A percentile compares a stretch with the other conserved stretches of the same genome.
Evolutionary conservation across 2,888 invertebrate species (phyloP).

Genomic region (Cephus nigrinus): DNA sequence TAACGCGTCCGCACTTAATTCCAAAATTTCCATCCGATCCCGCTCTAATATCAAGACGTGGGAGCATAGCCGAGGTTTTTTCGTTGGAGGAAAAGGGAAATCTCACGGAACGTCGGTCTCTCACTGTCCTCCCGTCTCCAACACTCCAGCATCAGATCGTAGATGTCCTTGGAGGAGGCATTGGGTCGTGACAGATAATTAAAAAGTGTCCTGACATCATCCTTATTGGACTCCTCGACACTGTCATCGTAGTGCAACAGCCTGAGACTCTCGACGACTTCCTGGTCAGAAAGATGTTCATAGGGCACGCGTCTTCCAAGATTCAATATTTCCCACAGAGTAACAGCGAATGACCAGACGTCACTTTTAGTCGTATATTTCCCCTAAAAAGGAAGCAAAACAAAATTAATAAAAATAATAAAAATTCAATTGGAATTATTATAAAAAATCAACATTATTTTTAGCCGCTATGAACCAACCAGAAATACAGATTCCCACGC

Average conservation of each 20-base stretch:
- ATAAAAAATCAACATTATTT: not conserved
- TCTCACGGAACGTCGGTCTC: slow-evolving; percentile 83
- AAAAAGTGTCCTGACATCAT: slow-evolving; percentile 62
- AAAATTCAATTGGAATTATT: not conserved
- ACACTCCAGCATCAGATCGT: slow-evolving; percentile 87
- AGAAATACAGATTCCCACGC: slow-evolving; percentile 86
- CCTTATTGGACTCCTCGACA: slow-evolving; percentile 34
- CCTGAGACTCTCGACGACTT: slow-evolving; percentile 85
- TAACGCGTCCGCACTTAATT: not conserved
- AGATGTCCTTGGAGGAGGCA: slow-evolving; percentile 82
- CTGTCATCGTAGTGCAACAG: slow-evolving; percentile 76
- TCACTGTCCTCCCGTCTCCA: slow-evolving; percentile 82
- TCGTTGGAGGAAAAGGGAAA: slow-evolving; percentile 83
- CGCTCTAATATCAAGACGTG: slow-evolving; percentile 63
- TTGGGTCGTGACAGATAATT: slow-evolving; percentile 75
- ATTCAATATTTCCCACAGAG: slow-evolving; percentile 87
- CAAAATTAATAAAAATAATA: not conserved
- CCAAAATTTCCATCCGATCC: not conserved
- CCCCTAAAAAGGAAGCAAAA: slow-evolving; percentile 68
- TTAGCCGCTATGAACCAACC: slow-evolving; percentile 54
- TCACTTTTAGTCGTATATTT: slow-evolving; percentile 91
- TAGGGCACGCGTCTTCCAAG: slow-evolving; percentile 83
- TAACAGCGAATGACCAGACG: slow-evolving; percentile 92
- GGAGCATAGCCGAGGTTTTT: slow-evolving; percentile 75
- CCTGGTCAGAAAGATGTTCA: slow-evolving; percentile 78